phyloP scores from a whole-genome alignment of 2,888 invertebrate genomes.

The Ecliptopera silaceata region DNA sequence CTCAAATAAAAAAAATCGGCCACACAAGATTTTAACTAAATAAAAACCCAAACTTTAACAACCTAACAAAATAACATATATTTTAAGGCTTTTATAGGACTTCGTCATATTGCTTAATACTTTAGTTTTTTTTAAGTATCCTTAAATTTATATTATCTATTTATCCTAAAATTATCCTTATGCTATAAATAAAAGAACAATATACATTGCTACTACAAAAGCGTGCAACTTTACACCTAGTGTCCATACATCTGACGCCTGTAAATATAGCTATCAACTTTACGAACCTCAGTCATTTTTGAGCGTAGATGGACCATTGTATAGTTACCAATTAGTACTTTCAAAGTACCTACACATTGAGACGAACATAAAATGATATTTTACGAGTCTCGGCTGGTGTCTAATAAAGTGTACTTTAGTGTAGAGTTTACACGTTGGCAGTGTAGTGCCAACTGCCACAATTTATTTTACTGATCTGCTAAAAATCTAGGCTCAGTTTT shows the following conservation, averaged over 20 bases:
- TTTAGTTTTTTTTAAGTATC: too few species aligned
- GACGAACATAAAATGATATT: slow-evolving; percentile 57
- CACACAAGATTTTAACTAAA: too few species aligned
- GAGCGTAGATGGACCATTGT: slow-evolving; percentile 34
- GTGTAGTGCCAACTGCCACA: slow-evolving; percentile 23
- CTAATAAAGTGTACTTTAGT: slow-evolving; percentile 63
- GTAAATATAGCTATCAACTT: slow-evolving; percentile 33
- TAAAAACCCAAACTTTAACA: too few species aligned
- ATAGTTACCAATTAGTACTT: slow-evolving; percentile 62
- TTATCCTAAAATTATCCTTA: too few species aligned
- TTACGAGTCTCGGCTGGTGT: slow-evolving; percentile 59
- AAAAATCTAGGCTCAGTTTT: neutral
- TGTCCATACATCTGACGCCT: slow-evolving; percentile 38
- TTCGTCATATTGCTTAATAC: too few species aligned
- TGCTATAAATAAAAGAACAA: too few species aligned
- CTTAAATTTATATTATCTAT: too few species aligned
- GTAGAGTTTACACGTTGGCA: slow-evolving; percentile 53
- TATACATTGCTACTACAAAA: too few species aligned
- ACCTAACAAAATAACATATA: too few species aligned
- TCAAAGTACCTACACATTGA: slow-evolving; percentile 49
- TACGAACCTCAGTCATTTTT: slow-evolving; percentile 33
- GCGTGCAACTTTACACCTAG: neutral
- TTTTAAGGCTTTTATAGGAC: too few species aligned
- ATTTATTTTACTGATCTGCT: slow-evolving; percentile 11
- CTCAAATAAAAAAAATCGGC: too few species aligned